These are phyloP conservation scores for Nannospalax galili DNA, from an alignment of 2,113 vertebrate species.

Conservation along the genomic window DNA sequence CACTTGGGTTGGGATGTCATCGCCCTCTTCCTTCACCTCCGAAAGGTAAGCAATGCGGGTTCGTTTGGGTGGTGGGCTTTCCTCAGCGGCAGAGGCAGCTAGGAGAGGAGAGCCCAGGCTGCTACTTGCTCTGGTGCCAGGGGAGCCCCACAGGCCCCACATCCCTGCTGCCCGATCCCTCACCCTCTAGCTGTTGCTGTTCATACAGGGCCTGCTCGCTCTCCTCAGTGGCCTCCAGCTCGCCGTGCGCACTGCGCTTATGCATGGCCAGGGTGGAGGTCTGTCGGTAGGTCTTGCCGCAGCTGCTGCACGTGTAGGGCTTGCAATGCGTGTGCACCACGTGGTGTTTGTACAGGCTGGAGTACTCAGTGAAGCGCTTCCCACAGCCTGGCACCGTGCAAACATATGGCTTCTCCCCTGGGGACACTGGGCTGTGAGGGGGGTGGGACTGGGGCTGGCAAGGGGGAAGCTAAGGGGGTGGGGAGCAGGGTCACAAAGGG, in stretches of 20 bases:
- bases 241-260: slow-evolving; percentile 88
- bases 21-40: slow-evolving; percentile 81
- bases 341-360: slow-evolving; percentile 92
- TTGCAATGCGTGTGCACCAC: slow-evolving; percentile 93
- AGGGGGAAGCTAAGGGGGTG: slow-evolving; percentile 70
- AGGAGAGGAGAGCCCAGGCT: slow-evolving; percentile 68
- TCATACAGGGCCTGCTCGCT: slow-evolving; percentile 86
- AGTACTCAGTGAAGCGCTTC: slow-evolving; percentile 92
- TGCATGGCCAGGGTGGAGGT: slow-evolving; percentile 91
- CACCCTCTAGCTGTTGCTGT: slow-evolving; percentile 85
- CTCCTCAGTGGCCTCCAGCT: slow-evolving; percentile 88
- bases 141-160: neutral
- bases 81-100: slow-evolving; percentile 80
- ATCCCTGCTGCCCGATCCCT: slow-evolving; percentile 47
- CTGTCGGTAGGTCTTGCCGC: slow-evolving; percentile 91
- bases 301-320: slow-evolving; percentile 90
- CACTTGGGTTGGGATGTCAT: slow-evolving; percentile 77
- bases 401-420: slow-evolving; percentile 91
- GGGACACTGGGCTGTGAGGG: slow-evolving; percentile 82
- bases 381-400: slow-evolving; percentile 91
- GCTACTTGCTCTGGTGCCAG: neutral
- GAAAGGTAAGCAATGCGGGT: slow-evolving; percentile 82
- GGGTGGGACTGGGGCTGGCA: slow-evolving; percentile 80
- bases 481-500: neutral
- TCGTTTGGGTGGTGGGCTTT: slow-evolving; percentile 75